These are phyloP conservation scores for Chrysotoxum bicinctum DNA, from an alignment of 2,888 invertebrate genomes.

Conservation along the genomic window DNA sequence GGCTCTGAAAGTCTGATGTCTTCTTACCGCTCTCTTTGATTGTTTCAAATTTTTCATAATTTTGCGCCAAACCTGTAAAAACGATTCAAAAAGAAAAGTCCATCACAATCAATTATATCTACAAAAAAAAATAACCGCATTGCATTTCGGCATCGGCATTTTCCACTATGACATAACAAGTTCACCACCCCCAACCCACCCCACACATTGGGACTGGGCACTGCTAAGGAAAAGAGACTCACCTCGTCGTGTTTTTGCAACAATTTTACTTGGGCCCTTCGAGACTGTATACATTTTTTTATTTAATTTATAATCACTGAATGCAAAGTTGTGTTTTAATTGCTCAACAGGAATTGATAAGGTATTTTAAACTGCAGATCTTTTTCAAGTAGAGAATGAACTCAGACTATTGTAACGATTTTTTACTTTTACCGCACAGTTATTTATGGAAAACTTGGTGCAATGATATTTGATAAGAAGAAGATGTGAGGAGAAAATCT, in stretches of 20 bases:
- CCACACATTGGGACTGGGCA: background rate
- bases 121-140: conserved; percentile 45
- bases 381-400: conserved; percentile 3
- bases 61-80: conserved; percentile 88
- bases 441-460: conserved; percentile 52
- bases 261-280: conserved; percentile 93
- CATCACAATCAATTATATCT: conserved; percentile 42
- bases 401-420: conserved; percentile 48
- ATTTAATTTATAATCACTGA: conserved; percentile 10
- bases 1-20: conserved; percentile 86
- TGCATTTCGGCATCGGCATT: conserved; percentile 60
- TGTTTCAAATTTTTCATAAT: conserved; percentile 90
- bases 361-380: background rate
- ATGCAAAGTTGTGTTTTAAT: conserved; percentile 3
- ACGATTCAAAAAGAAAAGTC: conserved; percentile 38
- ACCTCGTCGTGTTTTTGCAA: conserved; percentile 93
- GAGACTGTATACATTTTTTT: conserved; percentile 91
- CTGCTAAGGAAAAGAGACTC: conserved; percentile 74
- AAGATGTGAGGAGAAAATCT: background rate
- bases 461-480: conserved; percentile 62
- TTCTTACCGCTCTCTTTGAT: conserved; percentile 88
- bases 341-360: background rate
- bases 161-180: conserved; percentile 70
- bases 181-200: conserved; percentile 49
- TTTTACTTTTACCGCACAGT: conserved; percentile 17